Evolutionary conservation across 2,113 vertebrate genomes (phyloP).

Genomic region (Chiloscyllium plagiosum): DNA sequence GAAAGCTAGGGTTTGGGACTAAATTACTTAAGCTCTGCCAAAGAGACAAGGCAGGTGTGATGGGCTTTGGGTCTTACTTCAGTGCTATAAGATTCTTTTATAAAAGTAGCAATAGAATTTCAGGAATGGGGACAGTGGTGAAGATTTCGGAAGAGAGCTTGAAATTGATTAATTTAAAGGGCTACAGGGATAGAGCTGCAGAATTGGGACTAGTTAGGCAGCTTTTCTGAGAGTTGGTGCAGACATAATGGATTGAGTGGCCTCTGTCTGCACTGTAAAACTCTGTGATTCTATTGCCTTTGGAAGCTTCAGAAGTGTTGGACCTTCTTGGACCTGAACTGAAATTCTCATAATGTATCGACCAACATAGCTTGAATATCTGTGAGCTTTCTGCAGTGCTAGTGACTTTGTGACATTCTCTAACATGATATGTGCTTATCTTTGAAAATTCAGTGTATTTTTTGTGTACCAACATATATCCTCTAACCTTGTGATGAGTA

Average conservation of each 20-base stretch:
- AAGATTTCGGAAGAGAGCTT: no score
- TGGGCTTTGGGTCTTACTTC: not conserved
- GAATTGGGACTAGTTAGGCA: no score
- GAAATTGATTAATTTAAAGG: no score
- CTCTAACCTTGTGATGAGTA: not conserved
- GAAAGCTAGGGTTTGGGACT: not conserved
- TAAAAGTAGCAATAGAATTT: not conserved
- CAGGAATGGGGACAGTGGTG: not conserved
- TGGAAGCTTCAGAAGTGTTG: not conserved
- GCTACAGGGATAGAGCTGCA: no score
- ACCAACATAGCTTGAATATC: not conserved
- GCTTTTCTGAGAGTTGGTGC: no score
- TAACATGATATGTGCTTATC: not conserved
- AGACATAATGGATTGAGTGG: no score
- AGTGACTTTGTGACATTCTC: not conserved
- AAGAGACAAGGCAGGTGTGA: not conserved
- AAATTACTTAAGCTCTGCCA: not conserved
- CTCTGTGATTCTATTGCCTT: not conserved
- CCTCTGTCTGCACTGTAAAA: not conserved
- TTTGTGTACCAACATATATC: not conserved
- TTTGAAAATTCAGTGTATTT: slow-evolving; percentile 7
- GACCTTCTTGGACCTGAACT: no score
- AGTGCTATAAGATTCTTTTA: not conserved
- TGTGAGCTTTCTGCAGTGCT: not conserved
- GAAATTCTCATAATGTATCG: not conserved